Evolutionary conservation across 2,888 invertebrate species (phyloP).

Genomic region (Aromia moschata): DNA sequence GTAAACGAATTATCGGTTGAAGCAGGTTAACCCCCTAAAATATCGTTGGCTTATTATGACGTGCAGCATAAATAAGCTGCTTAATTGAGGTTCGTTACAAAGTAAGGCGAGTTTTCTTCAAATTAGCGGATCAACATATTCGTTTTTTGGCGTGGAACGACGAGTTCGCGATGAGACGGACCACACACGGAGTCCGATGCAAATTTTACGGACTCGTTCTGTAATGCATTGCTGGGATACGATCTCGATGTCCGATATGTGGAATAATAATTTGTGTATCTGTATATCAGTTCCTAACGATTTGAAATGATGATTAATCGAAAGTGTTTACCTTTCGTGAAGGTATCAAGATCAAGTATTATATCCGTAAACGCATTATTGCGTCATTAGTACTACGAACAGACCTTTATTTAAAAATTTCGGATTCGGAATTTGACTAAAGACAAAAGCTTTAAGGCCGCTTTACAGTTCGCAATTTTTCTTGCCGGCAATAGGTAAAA

Average conservation of each 20-base stretch:
- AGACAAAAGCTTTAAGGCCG: no score
- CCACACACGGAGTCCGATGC: slow-evolving; percentile 12
- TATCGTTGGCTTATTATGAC: not conserved
- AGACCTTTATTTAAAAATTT: no score
- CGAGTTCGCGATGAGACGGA: not conserved
- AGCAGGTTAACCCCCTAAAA: not conserved
- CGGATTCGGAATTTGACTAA: no score
- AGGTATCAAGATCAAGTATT: no score
- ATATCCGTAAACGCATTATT: no score
- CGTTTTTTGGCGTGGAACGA: not conserved
- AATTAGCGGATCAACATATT: not conserved
- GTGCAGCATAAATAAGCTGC: not conserved
- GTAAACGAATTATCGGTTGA: not conserved
- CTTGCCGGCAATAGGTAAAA: no score
- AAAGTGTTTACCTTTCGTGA: no score
- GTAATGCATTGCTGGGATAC: not conserved
- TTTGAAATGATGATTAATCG: not conserved
- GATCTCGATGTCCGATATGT: slow-evolving; percentile 2
- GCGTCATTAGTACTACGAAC: no score
- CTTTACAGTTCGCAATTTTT: no score
- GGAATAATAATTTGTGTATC: not conserved
- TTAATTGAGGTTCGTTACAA: not conserved
- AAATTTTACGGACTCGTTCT: slow-evolving; percentile 10
- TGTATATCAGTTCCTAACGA: not conserved
- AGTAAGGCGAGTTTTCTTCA: not conserved